A percentile compares a stretch with the other conserved stretches of the same genome.
These are phyloP conservation scores for Microdon myrmicae DNA, from an alignment of 2,888 invertebrate species.

Conservation along the genomic window DNA sequence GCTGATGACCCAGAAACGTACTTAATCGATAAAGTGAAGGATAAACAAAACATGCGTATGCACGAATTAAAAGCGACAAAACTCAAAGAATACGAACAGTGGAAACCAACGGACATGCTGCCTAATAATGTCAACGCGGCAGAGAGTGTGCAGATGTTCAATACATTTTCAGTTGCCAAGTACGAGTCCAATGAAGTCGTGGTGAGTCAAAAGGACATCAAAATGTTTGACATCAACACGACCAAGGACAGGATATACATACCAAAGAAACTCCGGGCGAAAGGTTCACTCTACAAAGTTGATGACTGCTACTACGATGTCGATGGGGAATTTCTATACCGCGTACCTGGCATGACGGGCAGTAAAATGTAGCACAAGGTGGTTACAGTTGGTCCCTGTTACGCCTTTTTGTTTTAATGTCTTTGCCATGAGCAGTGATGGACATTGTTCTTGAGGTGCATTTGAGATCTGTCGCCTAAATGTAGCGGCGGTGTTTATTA, in stretches of 20 bases:
- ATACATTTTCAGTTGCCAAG: slow-evolving; percentile 54
- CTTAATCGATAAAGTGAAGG: slow-evolving; percentile 57
- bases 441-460: no score
- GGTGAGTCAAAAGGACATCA: slow-evolving; percentile 58
- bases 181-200: slow-evolving; percentile 61
- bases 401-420: no score
- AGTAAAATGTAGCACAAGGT: no score
- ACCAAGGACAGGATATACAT: slow-evolving; percentile 73
- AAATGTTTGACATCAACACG: slow-evolving; percentile 59
- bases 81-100: slow-evolving; percentile 19
- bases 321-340: slow-evolving; percentile 82
- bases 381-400: no score
- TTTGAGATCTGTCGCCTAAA: no score
- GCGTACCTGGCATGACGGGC: slow-evolving; percentile 77
- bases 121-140: slow-evolving; percentile 56
- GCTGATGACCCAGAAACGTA: slow-evolving; percentile 58
- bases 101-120: slow-evolving; percentile 16
- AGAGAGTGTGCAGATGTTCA: slow-evolving; percentile 35
- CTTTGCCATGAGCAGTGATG: no score
- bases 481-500: no score
- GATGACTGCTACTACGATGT: slow-evolving; percentile 84
- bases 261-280: slow-evolving; percentile 73
- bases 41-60: slow-evolving; percentile 60
- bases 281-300: slow-evolving; percentile 77
- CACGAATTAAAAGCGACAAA: slow-evolving; percentile 57